Evolutionary conservation across 2,888 invertebrate genomes (phyloP), one percentile per base, ranked within the genome.

Genomic region (Lithosia quadra): DNA sequence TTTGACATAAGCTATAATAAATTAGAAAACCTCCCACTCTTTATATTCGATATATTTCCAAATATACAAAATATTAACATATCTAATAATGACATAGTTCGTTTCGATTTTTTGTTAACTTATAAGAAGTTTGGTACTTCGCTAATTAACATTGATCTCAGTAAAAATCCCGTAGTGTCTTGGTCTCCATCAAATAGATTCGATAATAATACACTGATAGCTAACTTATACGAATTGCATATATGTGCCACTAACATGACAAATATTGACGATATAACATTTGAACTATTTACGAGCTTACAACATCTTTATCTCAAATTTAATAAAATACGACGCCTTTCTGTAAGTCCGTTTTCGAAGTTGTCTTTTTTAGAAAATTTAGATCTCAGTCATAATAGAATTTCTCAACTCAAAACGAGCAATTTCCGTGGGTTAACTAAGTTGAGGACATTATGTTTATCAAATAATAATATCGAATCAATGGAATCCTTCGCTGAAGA

Each of bases 341-440:
- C 98, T 0, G 97, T 98, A 0, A 97, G 98, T 56, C 98, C 98
- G 8, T 98, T 99, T 87, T 96, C 96, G 65, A 97, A 96, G 77
- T 95, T 98, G 63, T 95, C 96, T 21, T 96, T 97, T 86, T 95
- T 99, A 75, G 95, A 98, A 72, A 98, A 97, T 22, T 95, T 99
- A 73, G 98, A 98, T 90, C 91, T 98, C 67, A 97, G 98, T 77
- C 95, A 96, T 80, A 98, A 98, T 88, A 97, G 97, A 86, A 95
- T 99, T 79, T 97, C 97, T 77, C 94, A 97, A 78, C 90, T 99
- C 72, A 98, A 98, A 71, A 97, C 97, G 85, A 98, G 98, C 89
- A 96, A 98, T 76, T 95, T 99, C 80, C 97, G 97, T 81, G 98
- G 98, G 7, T 93, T 99, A 64, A 95, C 95, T 63, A 96, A 97